Evolutionary conservation across 2,113 vertebrate genomes (phyloP).

Genomic region (Motacilla tschutschensis): DNA sequence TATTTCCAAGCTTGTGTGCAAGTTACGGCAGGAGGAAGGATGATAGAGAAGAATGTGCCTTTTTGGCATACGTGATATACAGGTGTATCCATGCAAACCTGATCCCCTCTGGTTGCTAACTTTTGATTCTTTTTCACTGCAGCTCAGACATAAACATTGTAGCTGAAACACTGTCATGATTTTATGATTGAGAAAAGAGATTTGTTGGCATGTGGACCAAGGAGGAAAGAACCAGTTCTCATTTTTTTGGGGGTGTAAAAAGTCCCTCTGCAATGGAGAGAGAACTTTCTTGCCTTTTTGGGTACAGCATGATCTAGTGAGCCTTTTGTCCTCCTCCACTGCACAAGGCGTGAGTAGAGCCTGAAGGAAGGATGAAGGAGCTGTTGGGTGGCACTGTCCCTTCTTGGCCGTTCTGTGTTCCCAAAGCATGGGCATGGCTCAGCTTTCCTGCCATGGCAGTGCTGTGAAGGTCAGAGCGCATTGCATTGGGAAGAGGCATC

Average conservation of each 20-base stretch:
- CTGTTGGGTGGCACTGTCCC: background rate
- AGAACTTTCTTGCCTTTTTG: background rate
- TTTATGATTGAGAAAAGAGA: background rate
- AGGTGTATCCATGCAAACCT: background rate
- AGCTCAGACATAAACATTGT: background rate
- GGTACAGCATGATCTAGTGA: background rate
- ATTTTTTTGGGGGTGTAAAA: background rate
- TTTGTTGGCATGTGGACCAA: background rate
- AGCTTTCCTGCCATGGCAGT: background rate
- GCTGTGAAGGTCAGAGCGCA: background rate
- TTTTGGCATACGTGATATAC: background rate
- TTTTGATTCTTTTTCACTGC: background rate
- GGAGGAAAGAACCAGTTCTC: background rate
- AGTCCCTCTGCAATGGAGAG: background rate
- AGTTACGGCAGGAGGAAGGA: background rate
- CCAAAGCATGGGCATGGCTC: background rate
- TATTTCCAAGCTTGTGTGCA: background rate
- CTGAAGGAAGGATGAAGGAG: background rate
- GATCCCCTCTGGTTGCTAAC: background rate
- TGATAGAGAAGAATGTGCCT: background rate
- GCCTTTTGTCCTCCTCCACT: background rate
- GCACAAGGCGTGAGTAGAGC: background rate
- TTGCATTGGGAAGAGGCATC: background rate
- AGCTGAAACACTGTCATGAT: background rate
- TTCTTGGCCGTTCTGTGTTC: background rate